Percentiles rank a stretch among this genome's conserved stretches.
Conservation (phyloP, 2,888 invertebrate species). For the Lasius fuliginosus region DNA sequence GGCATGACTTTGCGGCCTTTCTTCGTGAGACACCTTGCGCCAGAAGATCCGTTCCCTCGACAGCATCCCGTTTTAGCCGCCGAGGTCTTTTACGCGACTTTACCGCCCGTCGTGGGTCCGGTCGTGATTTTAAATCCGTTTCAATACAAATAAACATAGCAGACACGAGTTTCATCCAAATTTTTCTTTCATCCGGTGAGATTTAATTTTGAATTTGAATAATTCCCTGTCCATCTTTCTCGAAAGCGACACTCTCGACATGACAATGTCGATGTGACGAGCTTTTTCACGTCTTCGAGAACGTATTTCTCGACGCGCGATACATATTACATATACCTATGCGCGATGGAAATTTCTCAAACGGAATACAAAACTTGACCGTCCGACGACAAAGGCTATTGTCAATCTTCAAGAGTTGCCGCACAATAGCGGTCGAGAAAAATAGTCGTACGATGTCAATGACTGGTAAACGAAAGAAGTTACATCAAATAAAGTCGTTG, state of each 20-base stretch:
- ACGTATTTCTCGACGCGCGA: too few species aligned
- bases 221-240: background rate
- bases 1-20: slow-evolving; percentile 55
- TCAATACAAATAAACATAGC: slow-evolving; percentile 48
- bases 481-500: slow-evolving; percentile 43
- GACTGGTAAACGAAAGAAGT: slow-evolving; percentile 47
- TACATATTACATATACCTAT: background rate
- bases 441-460: slow-evolving; percentile 62
- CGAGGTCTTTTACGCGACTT: slow-evolving; percentile 38
- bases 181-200: background rate
- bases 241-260: background rate
- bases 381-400: slow-evolving; percentile 69
- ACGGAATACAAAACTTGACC: slow-evolving; percentile 48
- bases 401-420: slow-evolving; percentile 48
- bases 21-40: slow-evolving; percentile 64
- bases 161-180: background rate
- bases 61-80: slow-evolving; percentile 36
- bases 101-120: slow-evolving; percentile 35
- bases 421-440: slow-evolving; percentile 59
- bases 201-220: background rate
- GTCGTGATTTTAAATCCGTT: slow-evolving; percentile 49
- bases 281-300: too few species aligned
- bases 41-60: slow-evolving; percentile 50
- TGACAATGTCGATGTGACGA: too few species aligned
- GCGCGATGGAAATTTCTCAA: slow-evolving; percentile 62